A percentile compares a stretch with the other conserved stretches of the same genome.
Conservation (phyloP, 1,140 invertebrate species). For the Aporrectodea caliginosa region DNA sequence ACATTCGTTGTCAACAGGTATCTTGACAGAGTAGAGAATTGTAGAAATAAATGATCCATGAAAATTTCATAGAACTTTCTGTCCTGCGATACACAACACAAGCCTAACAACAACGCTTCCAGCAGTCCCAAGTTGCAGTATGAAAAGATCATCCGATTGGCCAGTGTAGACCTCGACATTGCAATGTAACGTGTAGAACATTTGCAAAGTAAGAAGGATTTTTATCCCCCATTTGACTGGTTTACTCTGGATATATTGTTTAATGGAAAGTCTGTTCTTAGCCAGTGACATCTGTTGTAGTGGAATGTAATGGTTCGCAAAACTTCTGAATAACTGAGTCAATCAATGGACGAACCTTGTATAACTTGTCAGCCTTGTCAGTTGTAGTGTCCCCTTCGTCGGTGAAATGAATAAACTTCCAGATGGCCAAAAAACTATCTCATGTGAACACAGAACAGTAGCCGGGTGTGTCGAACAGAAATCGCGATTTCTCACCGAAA, state of each 20-base stretch:
- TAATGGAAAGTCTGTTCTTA: too few relatives aligned
- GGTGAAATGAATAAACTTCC: too few relatives aligned
- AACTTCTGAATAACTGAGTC: too few relatives aligned
- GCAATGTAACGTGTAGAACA: not conserved
- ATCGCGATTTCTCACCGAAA: too few relatives aligned
- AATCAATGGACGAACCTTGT: too few relatives aligned
- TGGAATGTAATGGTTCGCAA: too few relatives aligned
- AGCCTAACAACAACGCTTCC: not conserved
- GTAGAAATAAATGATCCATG: not conserved
- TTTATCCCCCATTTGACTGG: not conserved
- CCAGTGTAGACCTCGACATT: not conserved
- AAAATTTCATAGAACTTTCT: not conserved
- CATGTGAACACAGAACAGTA: too few relatives aligned
- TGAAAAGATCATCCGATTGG: not conserved
- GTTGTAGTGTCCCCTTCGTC: too few relatives aligned
- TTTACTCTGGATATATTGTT: not conserved
- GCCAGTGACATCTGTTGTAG: too few relatives aligned
- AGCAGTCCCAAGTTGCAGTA: not conserved
- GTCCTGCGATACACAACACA: not conserved
- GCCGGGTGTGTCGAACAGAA: too few relatives aligned
- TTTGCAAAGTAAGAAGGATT: not conserved
- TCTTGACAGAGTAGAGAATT: not conserved
- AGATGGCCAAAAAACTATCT: too few relatives aligned
- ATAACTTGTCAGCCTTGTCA: too few relatives aligned
- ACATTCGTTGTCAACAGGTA: not conserved